These are phyloP conservation scores for Maccullochella peelii DNA, from an alignment of 2,113 vertebrate genomes.

Conservation along the genomic window DNA sequence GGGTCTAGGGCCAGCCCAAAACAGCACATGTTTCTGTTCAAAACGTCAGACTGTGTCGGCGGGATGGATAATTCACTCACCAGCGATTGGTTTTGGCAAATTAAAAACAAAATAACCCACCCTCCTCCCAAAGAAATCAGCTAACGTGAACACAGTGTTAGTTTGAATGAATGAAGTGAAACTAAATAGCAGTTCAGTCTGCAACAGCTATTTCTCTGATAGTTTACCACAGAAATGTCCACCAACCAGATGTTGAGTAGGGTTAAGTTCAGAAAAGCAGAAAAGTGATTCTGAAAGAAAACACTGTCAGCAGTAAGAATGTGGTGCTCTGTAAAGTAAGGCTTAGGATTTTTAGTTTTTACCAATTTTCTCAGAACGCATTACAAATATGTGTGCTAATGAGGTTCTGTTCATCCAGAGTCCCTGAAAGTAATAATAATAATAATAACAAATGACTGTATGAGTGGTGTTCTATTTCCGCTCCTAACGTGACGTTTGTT, in stretches of 20 bases:
- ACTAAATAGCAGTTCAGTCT: neutral
- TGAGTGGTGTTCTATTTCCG: slow-evolving; percentile 4
- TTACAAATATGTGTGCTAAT: slow-evolving; percentile 10
- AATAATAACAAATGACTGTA: neutral
- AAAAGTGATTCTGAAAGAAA: neutral
- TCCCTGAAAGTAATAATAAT: neutral
- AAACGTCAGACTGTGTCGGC: neutral
- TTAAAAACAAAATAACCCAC: too few species aligned
- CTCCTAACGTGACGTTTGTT: neutral
- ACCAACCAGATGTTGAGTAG: neutral
- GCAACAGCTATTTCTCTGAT: neutral
- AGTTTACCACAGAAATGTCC: neutral
- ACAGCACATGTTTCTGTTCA: neutral
- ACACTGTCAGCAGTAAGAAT: neutral
- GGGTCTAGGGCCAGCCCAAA: neutral
- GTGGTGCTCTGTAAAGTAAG: neutral
- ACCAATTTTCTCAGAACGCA: neutral
- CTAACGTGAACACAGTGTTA: neutral
- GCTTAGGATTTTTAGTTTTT: neutral
- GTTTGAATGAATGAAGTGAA: neutral
- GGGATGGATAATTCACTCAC: too few species aligned
- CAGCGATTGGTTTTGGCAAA: too few species aligned
- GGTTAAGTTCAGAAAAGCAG: neutral
- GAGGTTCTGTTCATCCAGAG: neutral
- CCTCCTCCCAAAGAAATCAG: neutral